Conservation (phyloP, 2,797 vertebrate genomes). For the Lutjanus campechanus region DNA sequence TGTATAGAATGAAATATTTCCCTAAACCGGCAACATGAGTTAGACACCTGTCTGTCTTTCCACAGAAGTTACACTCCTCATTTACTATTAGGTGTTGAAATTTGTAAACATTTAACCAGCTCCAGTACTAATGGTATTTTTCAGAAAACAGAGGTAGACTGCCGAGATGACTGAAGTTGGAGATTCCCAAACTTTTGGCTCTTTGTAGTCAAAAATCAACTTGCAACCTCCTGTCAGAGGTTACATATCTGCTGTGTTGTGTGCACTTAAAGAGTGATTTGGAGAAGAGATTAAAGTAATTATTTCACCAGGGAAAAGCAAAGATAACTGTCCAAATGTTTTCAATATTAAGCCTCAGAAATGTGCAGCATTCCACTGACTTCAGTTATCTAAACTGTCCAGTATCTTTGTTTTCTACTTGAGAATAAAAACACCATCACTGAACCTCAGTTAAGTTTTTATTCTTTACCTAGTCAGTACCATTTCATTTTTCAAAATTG, state of each 20-base stretch:
- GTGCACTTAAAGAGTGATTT: no score
- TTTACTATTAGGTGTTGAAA: background rate
- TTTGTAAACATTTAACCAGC: background rate
- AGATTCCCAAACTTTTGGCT: background rate
- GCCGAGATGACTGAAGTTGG: background rate
- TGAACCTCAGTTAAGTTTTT: background rate
- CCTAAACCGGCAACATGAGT: background rate
- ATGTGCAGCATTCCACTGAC: background rate
- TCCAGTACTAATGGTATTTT: background rate
- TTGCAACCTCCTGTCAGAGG: background rate
- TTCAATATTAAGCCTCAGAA: no score
- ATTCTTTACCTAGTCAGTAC: background rate
- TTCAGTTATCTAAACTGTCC: background rate
- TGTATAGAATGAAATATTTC: background rate
- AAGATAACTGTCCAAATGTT: no score
- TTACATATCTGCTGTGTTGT: no score
- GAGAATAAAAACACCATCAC: background rate
- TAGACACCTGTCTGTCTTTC: background rate
- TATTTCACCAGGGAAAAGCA: background rate
- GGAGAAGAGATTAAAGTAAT: no score
- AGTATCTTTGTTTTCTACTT: no score
- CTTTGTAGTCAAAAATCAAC: background rate
- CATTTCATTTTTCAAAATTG: background rate
- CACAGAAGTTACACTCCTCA: background rate
- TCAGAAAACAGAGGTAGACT: background rate